These are phyloP conservation scores for Alouatta palliata DNA, from an alignment of 2,113 vertebrate species.

Conservation along the genomic window DNA sequence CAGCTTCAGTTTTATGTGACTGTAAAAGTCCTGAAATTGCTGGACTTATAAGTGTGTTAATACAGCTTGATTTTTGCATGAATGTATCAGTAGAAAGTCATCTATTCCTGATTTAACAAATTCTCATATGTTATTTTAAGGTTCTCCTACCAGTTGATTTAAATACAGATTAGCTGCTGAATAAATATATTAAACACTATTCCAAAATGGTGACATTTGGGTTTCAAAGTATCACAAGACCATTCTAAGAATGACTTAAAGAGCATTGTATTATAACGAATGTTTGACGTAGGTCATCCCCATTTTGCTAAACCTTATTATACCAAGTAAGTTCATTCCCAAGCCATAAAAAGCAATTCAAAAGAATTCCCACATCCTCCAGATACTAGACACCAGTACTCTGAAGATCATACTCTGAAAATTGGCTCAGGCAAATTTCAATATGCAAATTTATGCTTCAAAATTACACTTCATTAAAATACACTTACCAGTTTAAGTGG, in stretches of 20 bases:
- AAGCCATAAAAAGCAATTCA: slow-evolving; percentile 26
- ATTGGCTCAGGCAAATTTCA: slow-evolving; percentile 51
- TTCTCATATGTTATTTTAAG: not conserved
- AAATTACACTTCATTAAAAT: slow-evolving; percentile 77
- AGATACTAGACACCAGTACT: slow-evolving; percentile 15
- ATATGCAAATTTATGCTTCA: slow-evolving; percentile 68
- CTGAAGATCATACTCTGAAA: slow-evolving; percentile 47
- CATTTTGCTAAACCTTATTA: slow-evolving; percentile 32
- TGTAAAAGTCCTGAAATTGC: not conserved
- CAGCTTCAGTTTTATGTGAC: not conserved
- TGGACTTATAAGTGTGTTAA: not conserved
- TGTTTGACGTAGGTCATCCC: not conserved
- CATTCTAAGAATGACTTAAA: slow-evolving; percentile 7
- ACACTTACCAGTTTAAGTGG: slow-evolving; percentile 74
- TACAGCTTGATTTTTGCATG: not conserved
- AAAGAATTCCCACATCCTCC: not conserved
- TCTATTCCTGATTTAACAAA: not conserved
- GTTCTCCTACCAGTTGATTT: not conserved
- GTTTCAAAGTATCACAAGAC: not conserved
- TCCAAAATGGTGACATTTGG: not conserved
- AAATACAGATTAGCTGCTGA: slow-evolving; percentile 15
- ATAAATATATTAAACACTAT: not conserved
- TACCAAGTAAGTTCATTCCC: slow-evolving; percentile 4
- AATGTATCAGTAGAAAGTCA: not conserved
- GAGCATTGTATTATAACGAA: not conserved